Evolutionary conservation across 2,888 invertebrate species (phyloP).

Genomic region (Ectemnius cavifrons): DNA sequence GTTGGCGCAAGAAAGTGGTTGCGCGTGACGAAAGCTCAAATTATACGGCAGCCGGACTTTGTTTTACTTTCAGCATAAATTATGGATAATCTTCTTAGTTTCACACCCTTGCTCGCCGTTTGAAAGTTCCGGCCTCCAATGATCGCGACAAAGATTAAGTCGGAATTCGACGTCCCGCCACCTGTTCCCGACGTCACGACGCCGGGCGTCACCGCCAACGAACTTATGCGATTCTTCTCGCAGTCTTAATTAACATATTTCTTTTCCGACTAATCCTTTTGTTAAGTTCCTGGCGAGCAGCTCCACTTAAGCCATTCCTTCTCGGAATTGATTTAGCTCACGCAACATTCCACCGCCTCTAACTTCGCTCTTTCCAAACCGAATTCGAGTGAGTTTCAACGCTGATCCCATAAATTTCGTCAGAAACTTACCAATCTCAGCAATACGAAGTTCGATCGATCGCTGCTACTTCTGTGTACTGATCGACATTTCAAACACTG

Average conservation of each 20-base stretch:
- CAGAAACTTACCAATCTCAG: conserved; percentile 6
- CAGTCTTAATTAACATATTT: conserved; percentile 40
- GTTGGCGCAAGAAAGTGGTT: conserved; percentile 41
- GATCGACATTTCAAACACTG: too few relatives aligned
- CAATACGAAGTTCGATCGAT: conserved; percentile 26
- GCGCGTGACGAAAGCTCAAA: conserved; percentile 50
- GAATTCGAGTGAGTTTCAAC: conserved; percentile 11
- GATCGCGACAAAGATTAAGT: conserved; percentile 48
- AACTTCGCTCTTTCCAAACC: background rate
- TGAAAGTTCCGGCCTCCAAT: conserved; percentile 44
- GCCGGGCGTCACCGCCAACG: background rate
- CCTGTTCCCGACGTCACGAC: conserved; percentile 14
- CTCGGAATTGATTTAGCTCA: too few relatives aligned
- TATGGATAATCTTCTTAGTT: conserved; percentile 61
- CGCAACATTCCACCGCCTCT: background rate
- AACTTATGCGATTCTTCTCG: conserved; percentile 39
- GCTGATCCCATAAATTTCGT: conserved; percentile 3
- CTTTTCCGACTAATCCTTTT: background rate
- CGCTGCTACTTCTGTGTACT: conserved; percentile 20
- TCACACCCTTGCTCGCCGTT: conserved; percentile 26
- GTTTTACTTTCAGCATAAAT: conserved; percentile 63
- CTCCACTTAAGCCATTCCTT: too few relatives aligned
- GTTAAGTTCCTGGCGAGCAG: background rate
- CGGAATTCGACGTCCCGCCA: conserved; percentile 38
- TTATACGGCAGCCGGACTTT: conserved; percentile 59